phyloP scores from a whole-genome alignment of 1,140 invertebrate genomes.

The Callitettix versicolor region DNA sequence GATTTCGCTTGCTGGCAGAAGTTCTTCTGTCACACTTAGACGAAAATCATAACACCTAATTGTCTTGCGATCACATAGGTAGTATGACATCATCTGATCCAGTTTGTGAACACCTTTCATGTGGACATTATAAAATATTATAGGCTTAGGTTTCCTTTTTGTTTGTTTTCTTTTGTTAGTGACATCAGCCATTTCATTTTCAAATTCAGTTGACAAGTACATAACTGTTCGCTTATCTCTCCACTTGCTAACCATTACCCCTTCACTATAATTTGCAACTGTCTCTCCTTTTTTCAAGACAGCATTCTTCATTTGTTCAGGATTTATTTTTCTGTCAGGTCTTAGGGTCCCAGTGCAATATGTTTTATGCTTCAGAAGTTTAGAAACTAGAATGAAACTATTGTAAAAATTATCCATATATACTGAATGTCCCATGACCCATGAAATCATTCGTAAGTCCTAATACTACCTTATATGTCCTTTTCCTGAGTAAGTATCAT shows the following conservation, averaged over 20 bases:
- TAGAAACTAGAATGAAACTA: too few relatives aligned
- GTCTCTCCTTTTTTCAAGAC: constrained; percentile 2
- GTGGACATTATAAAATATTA: too few relatives aligned
- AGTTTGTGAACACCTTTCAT: constrained; percentile 25
- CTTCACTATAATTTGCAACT: not conserved
- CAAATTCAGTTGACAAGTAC: constrained; percentile 2
- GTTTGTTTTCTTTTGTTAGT: constrained; percentile 19
- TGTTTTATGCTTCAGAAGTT: too few relatives aligned
- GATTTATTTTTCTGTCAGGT: too few relatives aligned
- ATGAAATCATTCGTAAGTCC: not conserved
- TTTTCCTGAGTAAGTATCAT: not conserved
- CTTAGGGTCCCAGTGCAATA: too few relatives aligned
- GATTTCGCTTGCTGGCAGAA: not conserved
- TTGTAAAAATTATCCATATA: too few relatives aligned
- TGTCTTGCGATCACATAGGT: constrained; percentile 25
- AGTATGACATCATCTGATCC: constrained; percentile 29
- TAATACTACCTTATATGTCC: not conserved
- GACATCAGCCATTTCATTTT: constrained; percentile 3
- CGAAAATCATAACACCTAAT: constrained; percentile 18
- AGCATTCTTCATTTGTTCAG: not conserved
- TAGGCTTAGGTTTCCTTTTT: constrained; percentile 14
- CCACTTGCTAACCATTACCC: not conserved
- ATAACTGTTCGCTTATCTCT: too few relatives aligned
- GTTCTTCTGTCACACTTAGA: not conserved
- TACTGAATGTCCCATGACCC: too few relatives aligned